phyloP scores from a whole-genome alignment of 35 echinoderm and acorn worm species.

The Patiria miniata region DNA sequence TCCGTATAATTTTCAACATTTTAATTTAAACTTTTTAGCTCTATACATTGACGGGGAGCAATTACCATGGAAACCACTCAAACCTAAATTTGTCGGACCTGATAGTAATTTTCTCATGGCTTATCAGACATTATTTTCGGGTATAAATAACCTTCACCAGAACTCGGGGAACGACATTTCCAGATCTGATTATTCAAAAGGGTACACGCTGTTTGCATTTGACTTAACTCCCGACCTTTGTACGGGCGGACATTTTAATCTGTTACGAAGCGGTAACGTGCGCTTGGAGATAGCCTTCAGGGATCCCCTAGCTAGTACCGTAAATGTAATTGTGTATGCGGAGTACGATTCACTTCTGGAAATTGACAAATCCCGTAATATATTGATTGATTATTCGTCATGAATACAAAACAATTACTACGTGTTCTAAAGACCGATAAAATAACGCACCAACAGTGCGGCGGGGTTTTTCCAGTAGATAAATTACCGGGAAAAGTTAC shows the following conservation, averaged over 20 bases:
- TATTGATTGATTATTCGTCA: slow-evolving; percentile 48
- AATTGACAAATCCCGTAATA: slow-evolving; percentile 54
- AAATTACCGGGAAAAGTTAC: no score
- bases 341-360: slow-evolving; percentile 51
- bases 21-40: slow-evolving; percentile 40
- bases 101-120: slow-evolving; percentile 35
- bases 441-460: slow-evolving; percentile 11
- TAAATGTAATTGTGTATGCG: slow-evolving; percentile 51
- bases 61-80: slow-evolving; percentile 44
- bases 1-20: slow-evolving; percentile 63
- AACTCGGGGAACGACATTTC: slow-evolving; percentile 21
- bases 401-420: slow-evolving; percentile 34
- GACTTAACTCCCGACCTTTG: slow-evolving; percentile 54
- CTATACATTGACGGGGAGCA: slow-evolving; percentile 54
- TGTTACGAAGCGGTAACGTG: slow-evolving; percentile 27
- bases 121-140: slow-evolving; percentile 60
- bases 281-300: slow-evolving; percentile 44
- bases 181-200: slow-evolving; percentile 40
- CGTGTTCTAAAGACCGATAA: slow-evolving; percentile 8
- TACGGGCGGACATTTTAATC: slow-evolving; percentile 48
- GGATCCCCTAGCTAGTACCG: slow-evolving; percentile 22
- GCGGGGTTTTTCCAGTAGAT: no score
- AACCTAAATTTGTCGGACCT: slow-evolving; percentile 40
- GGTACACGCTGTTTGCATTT: slow-evolving; percentile 55
- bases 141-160: slow-evolving; percentile 29